These are phyloP conservation scores for Exocentrus adspersus DNA, from an alignment of 2,888 invertebrate genomes.

Conservation along the genomic window DNA sequence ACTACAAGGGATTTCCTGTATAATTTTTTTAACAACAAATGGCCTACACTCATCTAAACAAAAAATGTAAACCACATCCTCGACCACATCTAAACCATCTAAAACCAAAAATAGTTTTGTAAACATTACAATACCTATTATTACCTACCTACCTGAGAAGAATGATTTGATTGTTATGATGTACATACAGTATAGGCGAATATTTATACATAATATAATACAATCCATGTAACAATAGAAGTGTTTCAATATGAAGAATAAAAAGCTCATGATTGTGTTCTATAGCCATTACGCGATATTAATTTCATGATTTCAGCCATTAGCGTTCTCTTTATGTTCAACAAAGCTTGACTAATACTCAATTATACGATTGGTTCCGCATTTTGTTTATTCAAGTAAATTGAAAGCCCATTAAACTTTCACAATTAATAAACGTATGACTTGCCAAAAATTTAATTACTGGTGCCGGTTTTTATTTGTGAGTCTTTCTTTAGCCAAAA, in stretches of 20 bases:
- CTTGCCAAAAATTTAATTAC: constrained; percentile 8
- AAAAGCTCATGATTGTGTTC: not conserved
- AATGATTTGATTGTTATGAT: too few species aligned
- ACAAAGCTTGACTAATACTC: constrained; percentile 15
- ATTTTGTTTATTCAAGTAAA: constrained; percentile 8
- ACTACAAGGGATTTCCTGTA: not conserved
- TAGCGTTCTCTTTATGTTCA: constrained; percentile 4
- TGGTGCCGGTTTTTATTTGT: not conserved
- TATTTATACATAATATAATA: too few species aligned
- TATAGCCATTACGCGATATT: not conserved
- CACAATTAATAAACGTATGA: constrained; percentile 12
- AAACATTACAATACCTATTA: too few species aligned
- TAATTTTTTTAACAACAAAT: too few species aligned
- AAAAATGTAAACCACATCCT: too few species aligned
- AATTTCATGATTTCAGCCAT: not conserved
- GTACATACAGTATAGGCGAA: too few species aligned
- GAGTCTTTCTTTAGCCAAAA: not conserved
- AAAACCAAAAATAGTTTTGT: too few species aligned
- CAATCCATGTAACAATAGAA: too few species aligned
- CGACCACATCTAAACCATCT: too few species aligned
- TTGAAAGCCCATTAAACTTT: constrained; percentile 4
- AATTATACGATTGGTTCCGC: constrained; percentile 15
- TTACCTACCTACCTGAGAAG: too few species aligned
- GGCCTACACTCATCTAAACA: too few species aligned
- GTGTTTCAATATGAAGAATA: too few species aligned